Evolutionary conservation across 2,888 invertebrate genomes (phyloP).

Genomic region (Stenolophus ochropezus): DNA sequence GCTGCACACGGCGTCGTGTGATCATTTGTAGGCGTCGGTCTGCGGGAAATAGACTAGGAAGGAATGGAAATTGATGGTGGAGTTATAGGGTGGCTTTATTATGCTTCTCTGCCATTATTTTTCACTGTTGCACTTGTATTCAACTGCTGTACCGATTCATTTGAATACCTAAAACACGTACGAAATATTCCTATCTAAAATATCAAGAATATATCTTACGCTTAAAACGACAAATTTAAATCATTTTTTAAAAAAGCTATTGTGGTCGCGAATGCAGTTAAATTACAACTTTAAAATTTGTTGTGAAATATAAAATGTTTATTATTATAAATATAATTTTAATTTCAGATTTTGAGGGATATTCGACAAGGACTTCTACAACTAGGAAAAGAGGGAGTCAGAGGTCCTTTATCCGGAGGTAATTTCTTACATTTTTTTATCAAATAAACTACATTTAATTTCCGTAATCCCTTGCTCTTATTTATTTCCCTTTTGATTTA

Average conservation of each 20-base stretch:
- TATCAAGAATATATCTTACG: background rate
- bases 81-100: background rate
- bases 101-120: background rate
- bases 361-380: conserved; percentile 90
- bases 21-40: conserved; percentile 1
- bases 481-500: too few relatives aligned
- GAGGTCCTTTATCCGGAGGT: conserved; percentile 82
- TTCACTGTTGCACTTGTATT: background rate
- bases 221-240: too few relatives aligned
- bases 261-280: too few relatives aligned
- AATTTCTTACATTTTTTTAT: conserved; percentile 63
- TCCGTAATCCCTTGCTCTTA: too few relatives aligned
- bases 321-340: too few relatives aligned
- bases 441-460: too few relatives aligned
- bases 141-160: background rate
- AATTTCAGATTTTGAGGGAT: conserved; percentile 85
- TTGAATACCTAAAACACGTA: background rate
- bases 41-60: conserved; percentile 3
- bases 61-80: conserved; percentile 16
- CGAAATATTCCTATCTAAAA: background rate
- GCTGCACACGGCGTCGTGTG: conserved; percentile 36
- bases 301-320: too few relatives aligned
- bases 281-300: too few relatives aligned
- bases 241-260: too few relatives aligned
- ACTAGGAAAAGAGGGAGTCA: conserved; percentile 85